Conservation (phyloP, 2,113 vertebrate species). For the Phainopepla nitens region DNA sequence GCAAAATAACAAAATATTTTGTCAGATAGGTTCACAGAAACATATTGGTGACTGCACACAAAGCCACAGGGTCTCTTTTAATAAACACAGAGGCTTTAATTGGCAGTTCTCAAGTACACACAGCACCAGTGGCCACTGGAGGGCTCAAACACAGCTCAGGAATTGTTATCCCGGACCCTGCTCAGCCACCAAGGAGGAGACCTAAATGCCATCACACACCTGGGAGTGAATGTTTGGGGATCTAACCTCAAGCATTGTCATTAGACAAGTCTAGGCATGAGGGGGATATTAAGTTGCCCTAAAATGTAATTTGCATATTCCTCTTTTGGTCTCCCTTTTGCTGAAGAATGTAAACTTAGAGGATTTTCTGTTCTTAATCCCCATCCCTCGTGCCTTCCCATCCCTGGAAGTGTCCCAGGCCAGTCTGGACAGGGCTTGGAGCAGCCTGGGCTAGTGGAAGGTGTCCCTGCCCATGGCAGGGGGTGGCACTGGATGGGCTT, state of each 20-base stretch:
- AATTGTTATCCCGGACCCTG: neutral
- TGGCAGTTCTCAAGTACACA: neutral
- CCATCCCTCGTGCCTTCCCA: neutral
- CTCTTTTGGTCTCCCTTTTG: neutral
- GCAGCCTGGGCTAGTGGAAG: rapidly evolving
- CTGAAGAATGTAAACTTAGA: neutral
- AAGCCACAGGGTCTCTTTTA: neutral
- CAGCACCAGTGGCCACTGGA: neutral
- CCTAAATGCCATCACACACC: neutral
- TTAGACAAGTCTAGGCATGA: neutral
- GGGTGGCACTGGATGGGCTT: neutral
- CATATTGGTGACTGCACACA: neutral
- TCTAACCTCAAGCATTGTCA: rapidly evolving
- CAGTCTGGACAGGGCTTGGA: rapidly evolving
- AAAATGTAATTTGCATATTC: neutral
- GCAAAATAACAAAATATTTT: neutral
- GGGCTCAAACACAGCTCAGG: neutral
- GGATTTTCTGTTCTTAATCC: neutral
- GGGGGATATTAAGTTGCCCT: neutral
- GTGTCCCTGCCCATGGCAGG: neutral
- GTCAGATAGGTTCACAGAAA: neutral
- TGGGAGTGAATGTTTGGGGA: neutral
- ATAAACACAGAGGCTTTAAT: neutral
- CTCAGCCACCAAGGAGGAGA: neutral
- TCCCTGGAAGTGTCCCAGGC: rapidly evolving